Evolutionary conservation across 2,113 vertebrate species (phyloP), one percentile per base, ranked within the genome.

Genomic region (Sitta europaea): DNA sequence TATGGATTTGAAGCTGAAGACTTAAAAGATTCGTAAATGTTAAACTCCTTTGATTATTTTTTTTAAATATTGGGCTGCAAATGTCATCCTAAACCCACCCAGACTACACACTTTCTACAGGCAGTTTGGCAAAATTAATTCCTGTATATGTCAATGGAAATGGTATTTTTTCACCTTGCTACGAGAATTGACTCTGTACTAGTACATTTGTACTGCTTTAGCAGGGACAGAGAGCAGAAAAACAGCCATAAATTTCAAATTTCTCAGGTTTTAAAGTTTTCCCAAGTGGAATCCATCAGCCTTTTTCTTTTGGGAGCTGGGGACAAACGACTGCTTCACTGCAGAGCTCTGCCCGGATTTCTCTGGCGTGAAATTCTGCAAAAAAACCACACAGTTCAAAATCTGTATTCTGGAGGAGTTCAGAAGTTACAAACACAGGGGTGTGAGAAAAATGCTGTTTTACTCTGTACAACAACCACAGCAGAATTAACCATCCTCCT

Each of bases 391-490:
- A 8, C 18, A 8, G 17, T 58, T 74, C 53, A 47, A 55, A 71
- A 58, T 74, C 53, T 48, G 36, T 76, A 33, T 80, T 62, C n/a
- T 43, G 53, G 42, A 57, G 77, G 25, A 25, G n/a, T 75, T 61
- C 0, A 1, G 66, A 40, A 77, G n/a, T 57, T 73, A 14, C 12
- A 23, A 29, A 7, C 63, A 31, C 9, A 25, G 25, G 3, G 55
- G 53, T 47, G 35, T 31, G 42, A 88, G 51, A 40, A 65, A 78
- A 75, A 40, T 23, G 10, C 31, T 58, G 27, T 0, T 47, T 90
- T 61, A 13, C 36, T 55, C 31, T 1, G 0, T 42, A 3, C 14
- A 35, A 45, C 35, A 62, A 13, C 48, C 18, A 1, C 0, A 4
- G 48, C 27, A 61, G 79, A 42, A 55, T 50, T 42, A 72, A 17